Evolutionary conservation across 2,888 invertebrate genomes (phyloP).

Genomic region (Kryphioiulus occultus): DNA sequence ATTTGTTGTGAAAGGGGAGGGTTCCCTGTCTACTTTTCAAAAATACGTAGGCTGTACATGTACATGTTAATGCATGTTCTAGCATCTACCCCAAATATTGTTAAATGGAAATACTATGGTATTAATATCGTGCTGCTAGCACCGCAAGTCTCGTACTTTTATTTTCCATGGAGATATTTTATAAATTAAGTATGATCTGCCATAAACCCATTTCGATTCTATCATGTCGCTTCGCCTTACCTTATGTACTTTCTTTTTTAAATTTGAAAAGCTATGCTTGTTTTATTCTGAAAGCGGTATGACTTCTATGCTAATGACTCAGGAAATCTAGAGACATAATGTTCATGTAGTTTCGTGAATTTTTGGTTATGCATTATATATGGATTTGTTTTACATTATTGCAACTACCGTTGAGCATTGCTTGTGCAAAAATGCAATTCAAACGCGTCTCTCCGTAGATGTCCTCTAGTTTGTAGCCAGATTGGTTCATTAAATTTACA

Average conservation of each 20-base stretch:
- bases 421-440: background rate
- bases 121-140: too few relatives aligned
- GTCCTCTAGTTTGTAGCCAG: background rate
- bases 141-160: too few relatives aligned
- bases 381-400: background rate
- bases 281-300: background rate
- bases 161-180: background rate
- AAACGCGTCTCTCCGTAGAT: background rate
- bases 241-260: background rate
- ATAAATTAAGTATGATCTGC: background rate
- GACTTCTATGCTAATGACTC: background rate
- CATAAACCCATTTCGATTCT: background rate
- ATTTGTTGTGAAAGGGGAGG: too few relatives aligned
- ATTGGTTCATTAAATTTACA: constrained; percentile 25
- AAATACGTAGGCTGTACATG: too few relatives aligned
- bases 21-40: too few relatives aligned
- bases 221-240: background rate
- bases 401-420: background rate
- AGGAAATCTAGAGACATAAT: background rate
- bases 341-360: background rate
- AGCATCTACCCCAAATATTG: too few relatives aligned
- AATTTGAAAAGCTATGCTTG: background rate
- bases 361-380: background rate
- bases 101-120: too few relatives aligned
- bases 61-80: too few relatives aligned